Percentiles rank a stretch among this genome's conserved stretches.
Conservation (phyloP, 2,888 invertebrate genomes). For the Drosophila neotestacea region DNA sequence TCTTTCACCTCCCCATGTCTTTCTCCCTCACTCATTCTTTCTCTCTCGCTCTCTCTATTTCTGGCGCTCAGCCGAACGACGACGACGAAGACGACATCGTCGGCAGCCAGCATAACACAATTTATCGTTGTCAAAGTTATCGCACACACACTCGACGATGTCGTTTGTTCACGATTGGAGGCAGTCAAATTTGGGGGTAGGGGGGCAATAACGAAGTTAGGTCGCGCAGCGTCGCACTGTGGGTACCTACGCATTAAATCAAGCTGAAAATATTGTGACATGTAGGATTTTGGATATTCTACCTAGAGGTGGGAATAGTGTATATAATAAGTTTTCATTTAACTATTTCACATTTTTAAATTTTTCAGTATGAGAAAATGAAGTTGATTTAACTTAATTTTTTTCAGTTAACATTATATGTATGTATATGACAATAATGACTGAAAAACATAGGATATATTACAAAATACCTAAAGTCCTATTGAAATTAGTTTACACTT, state of each 20-base stretch:
- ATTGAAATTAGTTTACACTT: neutral
- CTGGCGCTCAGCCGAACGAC: slow-evolving; percentile 16
- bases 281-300: neutral
- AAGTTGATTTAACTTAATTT: too few species aligned
- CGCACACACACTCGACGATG: slow-evolving; percentile 47
- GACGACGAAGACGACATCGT: slow-evolving; percentile 21
- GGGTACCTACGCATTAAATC: neutral
- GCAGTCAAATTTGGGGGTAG: slow-evolving; percentile 33
- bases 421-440: too few species aligned
- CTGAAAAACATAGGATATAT: too few species aligned
- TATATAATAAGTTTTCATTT: too few species aligned
- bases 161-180: slow-evolving; percentile 38
- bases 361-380: too few species aligned
- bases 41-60: slow-evolving; percentile 15
- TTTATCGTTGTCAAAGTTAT: slow-evolving; percentile 72
- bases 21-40: neutral
- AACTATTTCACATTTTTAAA: too few species aligned
- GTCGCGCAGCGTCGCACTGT: slow-evolving; percentile 33
- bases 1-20: slow-evolving; percentile 26
- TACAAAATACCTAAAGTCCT: too few species aligned
- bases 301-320: neutral
- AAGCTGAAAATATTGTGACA: neutral
- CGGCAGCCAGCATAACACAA: slow-evolving; percentile 57
- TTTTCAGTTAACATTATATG: too few species aligned
- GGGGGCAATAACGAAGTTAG: slow-evolving; percentile 17